Conservation (phyloP, 2,888 invertebrate genomes). For the Hetaerina titia region DNA sequence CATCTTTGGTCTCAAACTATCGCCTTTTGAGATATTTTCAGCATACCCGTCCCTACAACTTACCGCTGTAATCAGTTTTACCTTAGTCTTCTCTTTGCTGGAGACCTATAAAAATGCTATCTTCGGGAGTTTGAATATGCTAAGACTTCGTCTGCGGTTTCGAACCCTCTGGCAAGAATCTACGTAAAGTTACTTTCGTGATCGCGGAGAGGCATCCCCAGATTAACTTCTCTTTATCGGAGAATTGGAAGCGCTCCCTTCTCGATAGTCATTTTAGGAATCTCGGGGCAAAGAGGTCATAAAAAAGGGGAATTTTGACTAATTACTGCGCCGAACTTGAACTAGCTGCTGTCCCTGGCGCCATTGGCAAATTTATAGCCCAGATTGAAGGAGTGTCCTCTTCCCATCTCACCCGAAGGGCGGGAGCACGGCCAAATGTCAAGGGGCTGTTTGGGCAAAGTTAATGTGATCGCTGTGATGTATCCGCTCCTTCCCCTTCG, state of each 20-base stretch:
- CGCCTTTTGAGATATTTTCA: too few species aligned
- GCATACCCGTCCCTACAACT: too few species aligned
- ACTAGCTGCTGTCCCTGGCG: neutral
- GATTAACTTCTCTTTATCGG: neutral
- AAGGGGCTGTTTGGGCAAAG: neutral
- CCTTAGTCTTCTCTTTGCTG: too few species aligned
- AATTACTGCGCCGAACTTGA: conserved; percentile 44
- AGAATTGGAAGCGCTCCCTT: neutral
- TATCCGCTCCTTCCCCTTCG: neutral
- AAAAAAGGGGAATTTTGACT: neutral
- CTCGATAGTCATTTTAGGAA: neutral
- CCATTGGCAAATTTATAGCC: conserved; percentile 10
- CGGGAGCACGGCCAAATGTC: neutral
- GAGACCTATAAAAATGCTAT: too few species aligned
- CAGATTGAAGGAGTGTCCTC: neutral
- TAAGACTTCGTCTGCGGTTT: too few species aligned
- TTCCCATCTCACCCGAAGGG: neutral
- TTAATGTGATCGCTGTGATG: too few species aligned
- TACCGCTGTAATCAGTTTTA: too few species aligned
- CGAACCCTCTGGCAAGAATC: neutral
- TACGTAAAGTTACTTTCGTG: neutral
- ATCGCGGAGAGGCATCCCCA: neutral
- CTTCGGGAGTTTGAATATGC: too few species aligned
- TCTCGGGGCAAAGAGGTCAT: neutral
- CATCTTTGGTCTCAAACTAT: too few species aligned